Evolutionary conservation across 2,888 invertebrate species (phyloP), one percentile per base, ranked within the genome.

Genomic region (Balanococcus diminutus): DNA sequence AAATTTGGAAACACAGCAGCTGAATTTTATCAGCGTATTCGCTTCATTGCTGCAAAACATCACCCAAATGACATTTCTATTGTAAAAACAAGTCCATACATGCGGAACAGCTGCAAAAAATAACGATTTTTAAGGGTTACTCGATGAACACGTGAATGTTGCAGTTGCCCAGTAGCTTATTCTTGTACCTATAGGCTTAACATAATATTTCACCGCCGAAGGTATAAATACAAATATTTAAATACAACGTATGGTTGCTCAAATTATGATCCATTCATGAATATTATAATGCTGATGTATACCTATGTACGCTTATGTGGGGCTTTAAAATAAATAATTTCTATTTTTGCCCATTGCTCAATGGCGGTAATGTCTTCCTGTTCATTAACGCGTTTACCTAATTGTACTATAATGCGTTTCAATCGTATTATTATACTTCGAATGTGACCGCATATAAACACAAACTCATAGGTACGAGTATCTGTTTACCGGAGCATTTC

Each of bases 401-500:
- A 28, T 67, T 28, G 67, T 28, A 67, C 28, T 67, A 16, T 79
- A 79, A 36, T 36, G 75, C 75, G 36, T 79, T n/a, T 9, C 36
- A 32, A 79, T 79, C 36, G 31, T 67, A 28, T 36, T 36, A 36
- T 79, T 36, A 79, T 1, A 19, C 75, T 79, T 79, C 36, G 75
- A 79, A 36, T 79, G 28, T 36, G 75, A 79, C 75, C 75, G 67
- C 67, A 36, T 79, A 36, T 28, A 42, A 8, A 3, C 19, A n/a
- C n/a, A n/a, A n/a, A n/a, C n/a, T n/a, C n/a, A n/a, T 56, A 56
- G 19, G 19, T 56, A 56, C 46, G n/a, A 19, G 19, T n/a, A 16
- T 67, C 61, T 31, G 75, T 79, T 28, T 79, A 79, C 31, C 75
- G 25, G 19, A 79, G 19, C 28, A 79, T 79, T 79, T 79, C 75